A percentile compares a stretch with the other conserved stretches of the same genome.
These are phyloP conservation scores for Zaprionus capensis DNA, from an alignment of 1,140 invertebrate genomes.

Conservation along the genomic window DNA sequence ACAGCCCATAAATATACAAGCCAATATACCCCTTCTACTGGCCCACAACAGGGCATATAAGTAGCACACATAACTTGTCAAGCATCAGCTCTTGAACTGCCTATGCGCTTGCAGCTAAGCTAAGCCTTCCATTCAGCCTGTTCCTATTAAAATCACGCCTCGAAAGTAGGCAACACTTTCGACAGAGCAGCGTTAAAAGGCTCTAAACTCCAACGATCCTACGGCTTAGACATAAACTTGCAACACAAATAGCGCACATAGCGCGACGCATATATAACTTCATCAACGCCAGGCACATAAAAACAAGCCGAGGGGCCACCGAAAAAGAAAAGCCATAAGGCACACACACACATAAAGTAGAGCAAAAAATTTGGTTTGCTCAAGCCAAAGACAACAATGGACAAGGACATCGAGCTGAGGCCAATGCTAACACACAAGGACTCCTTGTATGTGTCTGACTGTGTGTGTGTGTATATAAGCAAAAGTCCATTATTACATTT, in stretches of 20 bases:
- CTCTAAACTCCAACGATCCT: background rate
- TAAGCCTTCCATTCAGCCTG: background rate
- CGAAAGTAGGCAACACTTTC: conserved; percentile 36
- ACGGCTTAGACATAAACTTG: conserved; percentile 31
- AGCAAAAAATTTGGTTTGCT: conserved; percentile 26
- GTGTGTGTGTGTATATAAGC: conserved; percentile 15
- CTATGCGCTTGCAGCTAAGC: conserved; percentile 17
- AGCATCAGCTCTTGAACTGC: background rate
- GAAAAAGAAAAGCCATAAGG: conserved; percentile 46
- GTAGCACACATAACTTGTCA: background rate
- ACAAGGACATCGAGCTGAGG: conserved; percentile 35
- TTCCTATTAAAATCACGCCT: conserved; percentile 12
- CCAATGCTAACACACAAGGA: conserved; percentile 29
- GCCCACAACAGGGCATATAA: background rate
- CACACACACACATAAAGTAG: conserved; percentile 45
- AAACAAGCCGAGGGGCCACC: conserved; percentile 22
- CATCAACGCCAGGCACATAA: conserved; percentile 57
- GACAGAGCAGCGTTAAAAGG: conserved; percentile 7
- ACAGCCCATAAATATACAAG: too few species aligned
- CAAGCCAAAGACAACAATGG: conserved; percentile 23
- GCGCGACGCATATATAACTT: conserved; percentile 61
- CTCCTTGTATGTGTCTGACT: background rate
- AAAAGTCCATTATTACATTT: conserved; percentile 74
- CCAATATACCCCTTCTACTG: background rate
- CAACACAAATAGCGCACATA: conserved; percentile 35